Evolutionary conservation across 1,140 invertebrate genomes (phyloP).

Genomic region (Macrotrachela quadricornifera): DNA sequence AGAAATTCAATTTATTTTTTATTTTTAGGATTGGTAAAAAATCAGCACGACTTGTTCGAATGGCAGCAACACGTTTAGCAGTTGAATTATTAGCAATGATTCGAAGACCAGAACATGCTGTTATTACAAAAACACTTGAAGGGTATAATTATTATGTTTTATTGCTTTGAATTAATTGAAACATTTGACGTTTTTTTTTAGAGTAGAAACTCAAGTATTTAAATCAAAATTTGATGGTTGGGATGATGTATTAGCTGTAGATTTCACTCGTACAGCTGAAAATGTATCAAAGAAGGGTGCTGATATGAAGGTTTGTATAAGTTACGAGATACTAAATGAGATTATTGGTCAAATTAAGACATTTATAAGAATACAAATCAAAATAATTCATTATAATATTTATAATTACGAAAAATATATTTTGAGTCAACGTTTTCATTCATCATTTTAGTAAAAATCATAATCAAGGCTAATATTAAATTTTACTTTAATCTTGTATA

Average conservation of each 20-base stretch:
- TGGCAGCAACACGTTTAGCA: slow-evolving; percentile 80
- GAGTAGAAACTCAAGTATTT: slow-evolving; percentile 56
- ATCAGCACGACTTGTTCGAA: slow-evolving; percentile 75
- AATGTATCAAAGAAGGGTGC: slow-evolving; percentile 85
- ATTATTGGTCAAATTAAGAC: background rate
- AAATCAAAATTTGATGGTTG: slow-evolving; percentile 90
- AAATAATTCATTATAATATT: too few species aligned
- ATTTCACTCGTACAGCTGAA: slow-evolving; percentile 91
- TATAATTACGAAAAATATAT: too few species aligned
- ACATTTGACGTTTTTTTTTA: slow-evolving; percentile 11
- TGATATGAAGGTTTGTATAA: slow-evolving; percentile 45
- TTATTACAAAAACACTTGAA: slow-evolving; percentile 55
- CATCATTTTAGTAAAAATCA: too few species aligned
- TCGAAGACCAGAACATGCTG: slow-evolving; percentile 58
- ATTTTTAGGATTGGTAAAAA: slow-evolving; percentile 61
- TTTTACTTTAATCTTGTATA: background rate
- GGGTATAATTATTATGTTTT: slow-evolving; percentile 23
- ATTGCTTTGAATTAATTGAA: too few species aligned
- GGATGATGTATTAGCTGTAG: slow-evolving; percentile 97
- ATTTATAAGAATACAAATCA: background rate
- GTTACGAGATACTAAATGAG: background rate
- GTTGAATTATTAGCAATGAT: slow-evolving; percentile 80
- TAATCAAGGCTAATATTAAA: too few species aligned
- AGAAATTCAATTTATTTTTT: too few species aligned
- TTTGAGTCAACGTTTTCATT: too few species aligned